Percentiles rank a stretch among this genome's conserved stretches.
Conservation (phyloP, 2,797 vertebrate species). For the Siniperca undulata region DNA sequence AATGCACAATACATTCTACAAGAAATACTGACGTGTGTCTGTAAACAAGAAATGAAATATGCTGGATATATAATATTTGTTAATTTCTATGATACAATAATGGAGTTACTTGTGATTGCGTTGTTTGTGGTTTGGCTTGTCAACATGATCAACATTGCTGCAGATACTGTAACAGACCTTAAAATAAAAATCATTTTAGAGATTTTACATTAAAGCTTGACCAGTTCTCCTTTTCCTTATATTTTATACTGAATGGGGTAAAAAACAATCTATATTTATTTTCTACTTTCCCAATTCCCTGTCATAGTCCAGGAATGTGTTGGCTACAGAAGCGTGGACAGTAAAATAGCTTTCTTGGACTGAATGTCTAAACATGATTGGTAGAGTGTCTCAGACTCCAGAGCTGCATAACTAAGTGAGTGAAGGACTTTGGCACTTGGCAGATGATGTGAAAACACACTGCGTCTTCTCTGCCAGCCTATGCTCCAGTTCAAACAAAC, state of each 20-base stretch:
- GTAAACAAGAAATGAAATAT: conserved; percentile 67
- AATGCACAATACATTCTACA: conserved; percentile 43
- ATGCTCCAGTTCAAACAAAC: conserved; percentile 49
- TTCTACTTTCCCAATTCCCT: conserved; percentile 11
- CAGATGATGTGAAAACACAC: conserved; percentile 33
- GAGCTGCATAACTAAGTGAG: conserved; percentile 40
- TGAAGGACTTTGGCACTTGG: conserved; percentile 64
- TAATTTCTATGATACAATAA: conserved; percentile 25
- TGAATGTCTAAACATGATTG: conserved; percentile 27
- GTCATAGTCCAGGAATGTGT: conserved; percentile 19
- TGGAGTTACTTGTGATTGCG: conserved; percentile 24
- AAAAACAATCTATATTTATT: conserved; percentile 13
- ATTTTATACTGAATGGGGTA: conserved; percentile 16
- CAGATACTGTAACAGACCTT: conserved; percentile 49
- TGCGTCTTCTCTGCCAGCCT: conserved; percentile 40
- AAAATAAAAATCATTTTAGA: background rate
- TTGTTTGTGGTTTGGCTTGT: conserved; percentile 35
- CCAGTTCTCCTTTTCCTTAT: conserved; percentile 1
- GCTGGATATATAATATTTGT: conserved; percentile 28
- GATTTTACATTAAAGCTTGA: conserved; percentile 23
- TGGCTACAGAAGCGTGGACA: conserved; percentile 14
- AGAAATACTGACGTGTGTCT: conserved; percentile 70
- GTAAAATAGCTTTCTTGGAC: conserved; percentile 22
- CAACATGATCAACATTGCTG: conserved; percentile 27
- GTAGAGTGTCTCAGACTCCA: conserved; percentile 21